A percentile compares a stretch with the other conserved stretches of the same genome.
phyloP scores from a whole-genome alignment of 2,113 vertebrate genomes.

The Sinosuthora webbiana region DNA sequence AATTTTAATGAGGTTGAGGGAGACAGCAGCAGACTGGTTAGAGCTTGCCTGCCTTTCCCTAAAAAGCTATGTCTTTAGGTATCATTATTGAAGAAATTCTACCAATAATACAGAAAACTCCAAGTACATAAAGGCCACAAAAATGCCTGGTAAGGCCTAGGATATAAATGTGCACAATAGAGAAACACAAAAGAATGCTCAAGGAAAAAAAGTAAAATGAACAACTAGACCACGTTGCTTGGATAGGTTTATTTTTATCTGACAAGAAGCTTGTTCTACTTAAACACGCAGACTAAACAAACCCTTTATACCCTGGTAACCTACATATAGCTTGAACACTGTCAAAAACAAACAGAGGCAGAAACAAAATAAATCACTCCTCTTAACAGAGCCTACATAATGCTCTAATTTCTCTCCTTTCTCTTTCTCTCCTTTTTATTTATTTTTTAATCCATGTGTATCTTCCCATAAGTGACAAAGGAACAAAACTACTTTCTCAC shows the following conservation, averaged over 20 bases:
- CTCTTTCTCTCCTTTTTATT: too few species aligned
- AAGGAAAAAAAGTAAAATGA: not conserved
- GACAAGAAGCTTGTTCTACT: not conserved
- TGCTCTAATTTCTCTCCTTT: rapidly evolving
- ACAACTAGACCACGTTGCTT: not conserved
- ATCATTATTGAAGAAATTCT: not conserved
- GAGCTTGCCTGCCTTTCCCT: not conserved
- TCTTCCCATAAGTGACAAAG: not conserved
- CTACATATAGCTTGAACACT: not conserved
- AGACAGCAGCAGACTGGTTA: not conserved
- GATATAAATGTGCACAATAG: not conserved
- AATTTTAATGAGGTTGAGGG: not conserved
- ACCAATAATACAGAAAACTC: not conserved
- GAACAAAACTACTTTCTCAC: not conserved
- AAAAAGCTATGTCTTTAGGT: not conserved
- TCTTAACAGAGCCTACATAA: not conserved
- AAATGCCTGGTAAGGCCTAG: not conserved
- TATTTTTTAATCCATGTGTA: rapidly evolving
- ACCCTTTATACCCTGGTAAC: not conserved
- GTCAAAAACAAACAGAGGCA: not conserved
- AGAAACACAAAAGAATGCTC: not conserved
- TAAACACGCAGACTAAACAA: not conserved
- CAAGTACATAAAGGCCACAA: not conserved
- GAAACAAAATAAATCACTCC: not conserved
- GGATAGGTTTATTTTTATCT: not conserved